Evolutionary conservation across 2,797 vertebrate species (phyloP), one percentile per base, ranked within the genome.

Genomic region (Schizopygopsis pylzovi): DNA sequence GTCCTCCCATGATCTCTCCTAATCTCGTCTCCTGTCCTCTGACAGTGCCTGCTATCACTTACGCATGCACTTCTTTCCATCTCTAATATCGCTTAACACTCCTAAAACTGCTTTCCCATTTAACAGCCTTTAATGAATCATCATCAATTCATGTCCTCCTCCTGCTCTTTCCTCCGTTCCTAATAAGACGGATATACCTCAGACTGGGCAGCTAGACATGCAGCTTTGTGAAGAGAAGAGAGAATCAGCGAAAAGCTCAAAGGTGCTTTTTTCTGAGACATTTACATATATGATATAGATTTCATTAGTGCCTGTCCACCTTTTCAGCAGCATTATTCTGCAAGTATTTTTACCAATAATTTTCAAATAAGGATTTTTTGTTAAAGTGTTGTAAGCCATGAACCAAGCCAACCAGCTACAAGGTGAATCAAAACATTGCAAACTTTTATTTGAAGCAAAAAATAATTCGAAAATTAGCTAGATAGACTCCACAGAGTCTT

Each of bases 261-360:
- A 79, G 68, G 81, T 47, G 80, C 25, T 61, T 77, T 39, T 45
- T 82, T 11, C 68, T 73, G 68, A 82, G 52, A 61, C 37, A 20
- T 41, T 39, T 70, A 12, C 28, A 37, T 15, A 45, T 45, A n/a
- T n/a, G 43, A 45, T 47, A 45, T 45, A 15, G n/a, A 47, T 25
- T 73, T 45, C 13, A 47, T 72, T 45, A 25, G 22, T 75, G 45
- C 45, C 15, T 10, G 10, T 10, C 3, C n/a, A 28, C 71, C 9
- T 73, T 73, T 73, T 25, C 43, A 28, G 43, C 6, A n/a, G 22
- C 11, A 5, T 52, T 75, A 4, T 75, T 52, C 13, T 1, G 10
- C 4, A 73, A 49, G 45, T 49, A 33, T 75, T 47, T 16, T 49
- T 73, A 11, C n/a, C n/a, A 28, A 11, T 28, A 0, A 33, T 76